Evolutionary conservation across 2,113 vertebrate species (phyloP), one percentile per base, ranked within the genome.

Genomic region (Ophthalmolycus amberensis): DNA sequence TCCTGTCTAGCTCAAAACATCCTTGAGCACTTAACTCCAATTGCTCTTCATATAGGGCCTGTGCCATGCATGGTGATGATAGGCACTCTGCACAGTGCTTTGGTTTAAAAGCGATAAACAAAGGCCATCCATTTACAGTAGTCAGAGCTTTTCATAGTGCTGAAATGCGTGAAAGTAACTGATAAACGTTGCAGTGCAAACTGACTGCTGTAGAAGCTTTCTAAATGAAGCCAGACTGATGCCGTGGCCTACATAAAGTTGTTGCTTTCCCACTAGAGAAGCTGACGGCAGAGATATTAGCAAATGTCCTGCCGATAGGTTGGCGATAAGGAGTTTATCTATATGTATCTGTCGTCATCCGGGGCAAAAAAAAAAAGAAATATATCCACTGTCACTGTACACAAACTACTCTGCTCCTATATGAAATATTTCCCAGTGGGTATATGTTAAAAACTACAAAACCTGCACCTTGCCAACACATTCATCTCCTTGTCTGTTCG

Each of bases 351-450:
- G 37, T 82, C 58, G 60, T 67, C 73, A 78, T 86, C 78, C 74
- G 75, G 29, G 88, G 80, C 27, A 32, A 27, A 27, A 52, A 42
- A 34, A 71, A 69, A 62, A 64, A n/a, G 0, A 70, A 44, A 86
- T 72, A 25, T 81, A 76, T 77, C 75, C 48, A 34, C 73, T 90
- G 90, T 90, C 87, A 79, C 38, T 29, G 64, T 78, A 74, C 78
- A 83, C 84, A 90, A 90, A 88, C 84, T 71, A 46, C 81, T 77
- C 75, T 62, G 76, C 69, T 72, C 66, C 54, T 71, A 0, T 71
- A 0, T 91, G 85, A 91, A 84, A 87, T 79, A 89, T 90, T 85
- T 89, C 84, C 86, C 91, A 62, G 73, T 0, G 20, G 81, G 20
- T 34, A 4, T 34, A 4, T 69, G 77, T 82, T 66, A 83, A 89